These are phyloP conservation scores for Ophthalmolycus amberensis DNA, from an alignment of 2,113 vertebrate species.

Conservation along the genomic window DNA sequence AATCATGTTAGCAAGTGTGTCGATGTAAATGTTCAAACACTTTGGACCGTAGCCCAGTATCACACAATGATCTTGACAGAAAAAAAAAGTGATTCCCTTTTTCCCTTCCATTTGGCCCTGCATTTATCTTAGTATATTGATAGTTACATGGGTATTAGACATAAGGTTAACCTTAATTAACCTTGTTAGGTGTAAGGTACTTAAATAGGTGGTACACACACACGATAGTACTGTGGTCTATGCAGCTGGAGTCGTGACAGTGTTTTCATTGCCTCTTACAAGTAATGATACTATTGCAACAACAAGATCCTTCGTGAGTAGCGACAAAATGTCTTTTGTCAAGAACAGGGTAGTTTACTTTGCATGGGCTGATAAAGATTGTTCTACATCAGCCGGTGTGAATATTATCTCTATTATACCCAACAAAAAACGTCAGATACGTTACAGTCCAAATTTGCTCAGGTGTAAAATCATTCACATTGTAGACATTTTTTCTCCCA, in stretches of 20 bases:
- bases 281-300: not conserved
- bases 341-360: not conserved
- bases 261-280: not conserved
- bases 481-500: not conserved
- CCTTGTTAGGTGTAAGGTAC: not conserved
- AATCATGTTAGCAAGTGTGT: slow-evolving; percentile 21
- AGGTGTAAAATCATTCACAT: not conserved
- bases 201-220: not conserved
- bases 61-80: slow-evolving; percentile 36
- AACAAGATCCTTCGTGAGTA: not conserved
- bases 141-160: not conserved
- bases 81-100: slow-evolving; percentile 8
- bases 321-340: not conserved
- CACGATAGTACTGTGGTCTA: not conserved
- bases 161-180: not conserved
- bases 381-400: not conserved
- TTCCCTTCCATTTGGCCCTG: not conserved
- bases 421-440: not conserved
- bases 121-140: not conserved
- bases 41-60: slow-evolving; percentile 31
- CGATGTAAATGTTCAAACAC: slow-evolving; percentile 15
- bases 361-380: not conserved
- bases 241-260: not conserved
- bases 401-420: not conserved
- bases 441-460: not conserved